phyloP scores from a whole-genome alignment of 2,888 invertebrate species.

The Lasioglossum lativentre region DNA sequence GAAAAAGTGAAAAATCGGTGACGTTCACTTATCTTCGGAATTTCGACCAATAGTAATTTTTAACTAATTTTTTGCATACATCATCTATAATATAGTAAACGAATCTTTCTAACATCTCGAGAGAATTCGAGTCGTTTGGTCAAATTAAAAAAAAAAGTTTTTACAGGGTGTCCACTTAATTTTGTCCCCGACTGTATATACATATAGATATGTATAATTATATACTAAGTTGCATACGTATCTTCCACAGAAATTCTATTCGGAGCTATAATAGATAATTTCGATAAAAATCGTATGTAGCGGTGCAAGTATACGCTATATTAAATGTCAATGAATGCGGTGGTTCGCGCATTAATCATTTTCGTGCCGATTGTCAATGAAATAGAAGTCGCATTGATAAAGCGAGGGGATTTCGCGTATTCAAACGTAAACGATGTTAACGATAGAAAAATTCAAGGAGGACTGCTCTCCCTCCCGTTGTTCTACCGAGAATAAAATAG shows the following conservation, averaged over 20 bases:
- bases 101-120: background rate
- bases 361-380: constrained; percentile 28
- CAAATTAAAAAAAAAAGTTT: background rate
- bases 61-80: background rate
- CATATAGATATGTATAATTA: background rate
- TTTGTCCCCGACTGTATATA: background rate
- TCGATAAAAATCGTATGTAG: background rate
- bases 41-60: background rate
- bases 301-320: background rate
- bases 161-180: background rate
- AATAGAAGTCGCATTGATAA: background rate
- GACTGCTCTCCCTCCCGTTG: constrained; percentile 46
- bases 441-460: constrained; percentile 54
- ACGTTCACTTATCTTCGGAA: background rate
- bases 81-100: background rate
- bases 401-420: background rate
- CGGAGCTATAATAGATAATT: background rate
- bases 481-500: constrained; percentile 43
- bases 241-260: background rate
- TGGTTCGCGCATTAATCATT: constrained; percentile 34
- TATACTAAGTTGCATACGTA: background rate
- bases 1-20: background rate
- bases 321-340: constrained; percentile 28
- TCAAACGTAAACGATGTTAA: constrained; percentile 18
- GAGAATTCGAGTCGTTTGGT: background rate